Conservation (phyloP, 2,113 vertebrate species). For the Mesocricetus auratus region DNA sequence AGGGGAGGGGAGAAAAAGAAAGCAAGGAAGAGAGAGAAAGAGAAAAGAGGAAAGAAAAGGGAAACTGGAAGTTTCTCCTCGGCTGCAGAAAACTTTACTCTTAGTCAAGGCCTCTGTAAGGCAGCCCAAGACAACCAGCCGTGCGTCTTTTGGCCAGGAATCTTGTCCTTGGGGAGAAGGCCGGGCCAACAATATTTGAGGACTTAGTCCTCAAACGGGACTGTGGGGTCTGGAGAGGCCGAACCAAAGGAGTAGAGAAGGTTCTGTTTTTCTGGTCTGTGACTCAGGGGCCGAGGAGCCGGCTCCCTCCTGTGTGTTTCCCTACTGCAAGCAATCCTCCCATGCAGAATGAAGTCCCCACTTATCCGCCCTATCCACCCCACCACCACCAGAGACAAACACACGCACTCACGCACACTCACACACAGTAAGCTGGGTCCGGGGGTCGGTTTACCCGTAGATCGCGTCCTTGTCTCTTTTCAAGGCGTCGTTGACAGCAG, state of each 20-base stretch:
- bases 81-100: constrained; percentile 79
- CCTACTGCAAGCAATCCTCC: constrained; percentile 46
- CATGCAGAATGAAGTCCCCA: constrained; percentile 51
- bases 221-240: constrained; percentile 35
- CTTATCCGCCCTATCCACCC: not conserved
- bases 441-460: constrained; percentile 92
- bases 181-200: constrained; percentile 39
- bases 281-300: not conserved
- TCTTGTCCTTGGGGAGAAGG: constrained; percentile 74
- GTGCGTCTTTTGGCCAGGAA: constrained; percentile 62
- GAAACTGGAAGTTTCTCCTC: constrained; percentile 69
- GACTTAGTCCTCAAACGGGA: constrained; percentile 2
- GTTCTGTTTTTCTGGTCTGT: constrained; percentile 32
- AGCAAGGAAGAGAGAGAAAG: not conserved
- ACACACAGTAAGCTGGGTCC: constrained; percentile 65
- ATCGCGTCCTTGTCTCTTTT: constrained; percentile 99
- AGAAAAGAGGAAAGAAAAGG: not conserved
- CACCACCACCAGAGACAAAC: constrained; percentile 29
- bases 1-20: not conserved
- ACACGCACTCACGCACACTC: constrained; percentile 62
- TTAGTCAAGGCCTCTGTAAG: constrained; percentile 72
- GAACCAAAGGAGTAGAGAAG: not conserved
- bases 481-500: constrained; percentile 99
- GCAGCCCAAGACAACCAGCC: constrained; percentile 56
- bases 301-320: constrained; percentile 63